Base-by-base conservation (phyloP, 2,888 invertebrate species). In the Helobdella robusta region DNA sequence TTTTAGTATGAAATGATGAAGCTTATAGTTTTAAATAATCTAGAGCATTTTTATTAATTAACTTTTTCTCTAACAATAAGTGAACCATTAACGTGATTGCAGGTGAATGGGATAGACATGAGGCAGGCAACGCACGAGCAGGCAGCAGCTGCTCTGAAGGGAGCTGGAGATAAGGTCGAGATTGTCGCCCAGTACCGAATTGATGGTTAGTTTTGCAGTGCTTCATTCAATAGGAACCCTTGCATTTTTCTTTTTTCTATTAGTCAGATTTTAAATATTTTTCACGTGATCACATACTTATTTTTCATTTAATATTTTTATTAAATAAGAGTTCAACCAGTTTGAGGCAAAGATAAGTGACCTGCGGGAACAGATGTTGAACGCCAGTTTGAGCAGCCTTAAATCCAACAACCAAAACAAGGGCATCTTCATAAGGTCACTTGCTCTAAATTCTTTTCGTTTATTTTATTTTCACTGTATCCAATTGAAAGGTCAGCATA, bases 331-430 rank as follows among this genome's bases (percentile, higher is more conserved):
- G 75, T 98, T 95, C 83, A 93, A 95, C 81, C 85, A 91, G 75
- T 98, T 98, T 81, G 97, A 98, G 83, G 93, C 94, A 35, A 91
- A 94, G 81, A 94, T 98, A 78, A 93, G 97, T 82, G 92, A 95
- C 82, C 83, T 97, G 71, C 89, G 97, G 79, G 93, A 93, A 79
- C 92, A 94, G 80, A 87, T 89, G 80, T 75, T 80, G 73, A 79
- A 77, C 68, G 78, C 78, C 62, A 76, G 77, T 66, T 76, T 77
- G 23, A 77, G 93, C 74, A 94, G 92, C 67, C 84, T 95, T 75
- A 86, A 91, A 79, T 94, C 95, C 73, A 92, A 94, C 93, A 92
- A 94, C 92, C 93, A 93, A 81, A 95, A 28, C 62, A 95, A 82
- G 85, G 89, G 78, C 68, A 84, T 97, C 70, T 95, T 90, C 83